Percentiles rank a stretch among this genome's conserved stretches.
These are phyloP conservation scores for Falco biarmicus DNA, from an alignment of 2,797 vertebrate genomes.

Conservation along the genomic window DNA sequence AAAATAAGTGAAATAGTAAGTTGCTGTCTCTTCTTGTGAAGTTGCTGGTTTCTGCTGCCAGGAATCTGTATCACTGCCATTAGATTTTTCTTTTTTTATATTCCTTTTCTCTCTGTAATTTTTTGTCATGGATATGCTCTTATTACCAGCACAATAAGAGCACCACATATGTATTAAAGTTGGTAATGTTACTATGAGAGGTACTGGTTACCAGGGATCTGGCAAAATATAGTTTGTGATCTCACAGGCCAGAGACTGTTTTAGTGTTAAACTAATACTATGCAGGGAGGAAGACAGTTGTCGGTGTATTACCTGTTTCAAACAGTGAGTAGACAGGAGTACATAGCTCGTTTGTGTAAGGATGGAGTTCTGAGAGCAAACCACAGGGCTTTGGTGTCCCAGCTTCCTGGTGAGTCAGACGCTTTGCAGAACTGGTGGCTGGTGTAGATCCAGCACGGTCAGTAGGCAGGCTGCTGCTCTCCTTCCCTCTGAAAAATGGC, in stretches of 20 bases:
- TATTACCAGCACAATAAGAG: not conserved
- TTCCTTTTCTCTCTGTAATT: not conserved
- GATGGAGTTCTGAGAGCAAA: not conserved
- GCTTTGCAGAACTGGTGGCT: not conserved
- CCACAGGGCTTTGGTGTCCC: not conserved
- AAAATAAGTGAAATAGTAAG: not conserved
- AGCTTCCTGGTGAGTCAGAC: not conserved
- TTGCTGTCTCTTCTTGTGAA: not conserved
- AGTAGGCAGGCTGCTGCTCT: not conserved
- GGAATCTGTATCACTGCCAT: not conserved
- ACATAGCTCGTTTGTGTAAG: not conserved
- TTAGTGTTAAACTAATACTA: not conserved
- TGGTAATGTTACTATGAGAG: accelerated
- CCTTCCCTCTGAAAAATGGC: not conserved
- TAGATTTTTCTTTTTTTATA: not conserved
- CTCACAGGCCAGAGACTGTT: not conserved
- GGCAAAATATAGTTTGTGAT: not conserved
- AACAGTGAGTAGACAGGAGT: not conserved
- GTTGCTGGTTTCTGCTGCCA: not conserved
- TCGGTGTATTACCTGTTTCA: not conserved
- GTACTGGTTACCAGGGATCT: not conserved
- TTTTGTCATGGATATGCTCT: not conserved
- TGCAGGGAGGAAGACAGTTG: not conserved
- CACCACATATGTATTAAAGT: not conserved
- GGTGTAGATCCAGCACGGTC: not conserved